Conservation (phyloP, 2,797 vertebrate species). For the Vultur gryphus region DNA sequence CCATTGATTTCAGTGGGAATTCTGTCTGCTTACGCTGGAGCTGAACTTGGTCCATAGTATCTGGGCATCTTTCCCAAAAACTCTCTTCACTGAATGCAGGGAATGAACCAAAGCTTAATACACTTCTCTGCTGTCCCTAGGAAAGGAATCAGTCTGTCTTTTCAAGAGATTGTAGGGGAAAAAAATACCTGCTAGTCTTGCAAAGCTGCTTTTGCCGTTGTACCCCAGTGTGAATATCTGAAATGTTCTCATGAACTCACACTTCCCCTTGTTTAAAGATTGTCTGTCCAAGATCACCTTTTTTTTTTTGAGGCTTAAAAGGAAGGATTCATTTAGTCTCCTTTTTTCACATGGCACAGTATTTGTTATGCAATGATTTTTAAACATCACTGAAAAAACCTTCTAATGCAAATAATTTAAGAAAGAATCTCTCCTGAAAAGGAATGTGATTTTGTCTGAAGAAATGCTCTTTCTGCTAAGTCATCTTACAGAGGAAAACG, state of each 20-base stretch:
- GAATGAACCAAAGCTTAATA: slow-evolving; percentile 37
- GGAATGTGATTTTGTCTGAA: neutral
- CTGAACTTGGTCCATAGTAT: slow-evolving; percentile 42
- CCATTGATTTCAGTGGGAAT: slow-evolving; percentile 56
- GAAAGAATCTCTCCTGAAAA: slow-evolving; percentile 16
- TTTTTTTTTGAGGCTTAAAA: neutral
- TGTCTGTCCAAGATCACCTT: neutral
- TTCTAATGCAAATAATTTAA: neutral
- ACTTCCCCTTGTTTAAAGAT: neutral
- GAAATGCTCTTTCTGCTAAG: slow-evolving; percentile 37
- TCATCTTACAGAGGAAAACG: slow-evolving; percentile 21
- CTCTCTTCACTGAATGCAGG: slow-evolving; percentile 33
- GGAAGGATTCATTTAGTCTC: neutral
- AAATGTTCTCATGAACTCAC: neutral
- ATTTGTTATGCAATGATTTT: slow-evolving; percentile 10
- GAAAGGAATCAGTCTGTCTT: slow-evolving; percentile 31
- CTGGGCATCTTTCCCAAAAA: slow-evolving; percentile 46
- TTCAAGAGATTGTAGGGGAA: neutral
- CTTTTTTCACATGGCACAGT: neutral
- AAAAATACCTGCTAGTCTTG: slow-evolving; percentile 24
- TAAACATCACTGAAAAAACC: neutral
- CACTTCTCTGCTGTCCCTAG: slow-evolving; percentile 3
- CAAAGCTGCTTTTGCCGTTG: neutral
- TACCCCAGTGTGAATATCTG: neutral
- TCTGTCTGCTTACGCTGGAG: slow-evolving; percentile 34